These are phyloP conservation scores for Podilymbus podiceps DNA, from an alignment of 2,113 vertebrate genomes.

Conservation along the genomic window DNA sequence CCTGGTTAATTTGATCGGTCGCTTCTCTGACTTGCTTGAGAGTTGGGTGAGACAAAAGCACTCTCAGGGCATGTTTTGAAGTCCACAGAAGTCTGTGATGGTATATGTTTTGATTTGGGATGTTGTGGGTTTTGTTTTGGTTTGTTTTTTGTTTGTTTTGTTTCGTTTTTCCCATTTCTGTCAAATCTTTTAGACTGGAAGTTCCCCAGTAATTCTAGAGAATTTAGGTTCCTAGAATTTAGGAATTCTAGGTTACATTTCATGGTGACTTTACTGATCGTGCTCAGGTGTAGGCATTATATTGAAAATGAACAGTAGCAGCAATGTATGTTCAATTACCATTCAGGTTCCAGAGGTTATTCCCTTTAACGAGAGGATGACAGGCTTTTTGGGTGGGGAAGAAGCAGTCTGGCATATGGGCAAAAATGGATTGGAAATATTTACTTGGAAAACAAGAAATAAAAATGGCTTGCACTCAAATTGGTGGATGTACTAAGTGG, in stretches of 20 bases:
- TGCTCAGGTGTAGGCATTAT: not conserved
- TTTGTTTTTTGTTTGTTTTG: too few relatives aligned
- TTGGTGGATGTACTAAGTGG: not conserved
- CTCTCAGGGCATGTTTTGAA: not conserved
- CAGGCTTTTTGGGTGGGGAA: not conserved
- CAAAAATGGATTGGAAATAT: not conserved
- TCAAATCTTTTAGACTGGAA: not conserved
- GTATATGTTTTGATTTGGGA: not conserved
- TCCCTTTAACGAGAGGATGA: not conserved
- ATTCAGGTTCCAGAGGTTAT: not conserved
- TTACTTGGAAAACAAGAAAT: not conserved
- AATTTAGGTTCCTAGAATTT: too few relatives aligned
- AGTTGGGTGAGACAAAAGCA: not conserved
- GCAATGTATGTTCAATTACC: not conserved
- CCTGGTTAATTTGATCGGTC: not conserved
- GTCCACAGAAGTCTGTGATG: not conserved
- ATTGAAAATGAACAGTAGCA: not conserved
- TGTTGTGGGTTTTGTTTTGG: too few relatives aligned
- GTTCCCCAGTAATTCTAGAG: not conserved
- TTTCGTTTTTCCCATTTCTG: fast-evolving
- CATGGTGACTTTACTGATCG: not conserved
- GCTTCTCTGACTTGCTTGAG: not conserved
- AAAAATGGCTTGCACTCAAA: not conserved
- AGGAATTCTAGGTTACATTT: not conserved
- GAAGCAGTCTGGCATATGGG: not conserved